A percentile compares a stretch with the other conserved stretches of the same genome.
These are phyloP conservation scores for Epiblema foenella DNA, from an alignment of 2,888 invertebrate genomes.

Conservation along the genomic window DNA sequence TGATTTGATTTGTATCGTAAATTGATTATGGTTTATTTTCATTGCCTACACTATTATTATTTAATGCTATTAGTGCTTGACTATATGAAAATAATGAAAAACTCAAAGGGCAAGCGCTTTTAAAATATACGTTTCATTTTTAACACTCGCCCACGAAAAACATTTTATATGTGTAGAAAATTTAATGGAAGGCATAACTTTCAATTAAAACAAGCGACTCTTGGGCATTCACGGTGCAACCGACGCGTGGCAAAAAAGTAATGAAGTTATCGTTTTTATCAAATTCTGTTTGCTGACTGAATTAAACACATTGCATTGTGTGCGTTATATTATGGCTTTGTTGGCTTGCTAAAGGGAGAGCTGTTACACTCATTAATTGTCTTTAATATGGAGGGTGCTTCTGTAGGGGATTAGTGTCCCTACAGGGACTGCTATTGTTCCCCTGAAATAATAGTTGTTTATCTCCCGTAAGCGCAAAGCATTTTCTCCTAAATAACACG, in stretches of 20 bases:
- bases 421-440: slow-evolving; percentile 73
- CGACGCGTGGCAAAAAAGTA: slow-evolving; percentile 40
- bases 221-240: slow-evolving; percentile 7
- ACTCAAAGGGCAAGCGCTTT: not conserved
- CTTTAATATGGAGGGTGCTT: slow-evolving; percentile 70
- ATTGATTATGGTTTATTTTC: too few species aligned
- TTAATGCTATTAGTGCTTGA: not conserved
- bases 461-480: slow-evolving; percentile 65
- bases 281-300: slow-evolving; percentile 65
- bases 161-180: slow-evolving; percentile 2
- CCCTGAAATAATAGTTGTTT: slow-evolving; percentile 75
- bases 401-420: slow-evolving; percentile 64
- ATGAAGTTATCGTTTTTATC: slow-evolving; percentile 40
- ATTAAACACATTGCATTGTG: slow-evolving; percentile 70
- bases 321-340: slow-evolving; percentile 76
- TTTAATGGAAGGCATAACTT: slow-evolving; percentile 33
- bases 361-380: slow-evolving; percentile 81
- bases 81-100: not conserved
- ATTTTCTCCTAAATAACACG: slow-evolving; percentile 58
- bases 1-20: too few species aligned
- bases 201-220: slow-evolving; percentile 20
- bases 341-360: slow-evolving; percentile 74
- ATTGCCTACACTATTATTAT: too few species aligned
- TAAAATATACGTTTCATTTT: slow-evolving; percentile 1
- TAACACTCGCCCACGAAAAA: not conserved